Evolutionary conservation across 2,888 invertebrate species (phyloP), one percentile per base, ranked within the genome.

Genomic region (Agrenia bidenticulata): DNA sequence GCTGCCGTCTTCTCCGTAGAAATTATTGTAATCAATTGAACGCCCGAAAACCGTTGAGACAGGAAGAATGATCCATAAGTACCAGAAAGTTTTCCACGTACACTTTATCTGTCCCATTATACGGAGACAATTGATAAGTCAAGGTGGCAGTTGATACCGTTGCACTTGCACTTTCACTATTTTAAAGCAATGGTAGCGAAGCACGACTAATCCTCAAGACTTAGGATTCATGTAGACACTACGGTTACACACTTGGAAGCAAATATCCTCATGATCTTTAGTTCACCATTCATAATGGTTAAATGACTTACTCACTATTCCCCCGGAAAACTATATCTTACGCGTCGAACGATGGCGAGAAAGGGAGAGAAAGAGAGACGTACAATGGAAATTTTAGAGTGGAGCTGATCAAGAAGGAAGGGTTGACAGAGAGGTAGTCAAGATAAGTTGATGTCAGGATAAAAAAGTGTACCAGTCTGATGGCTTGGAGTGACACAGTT

Each of bases 381-480:
- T 32, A 7, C 32, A 11, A 32, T n/a, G n/a, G n/a, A n/a, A 11
- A 32, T 32, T 32, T 32, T 4, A 11, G 11, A 32, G 11, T 32
- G 32, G 32, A 32, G 11, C 32, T 32, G 32, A 11, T 32, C 32
- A 32, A 32, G 32, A 32, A 32, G 32, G 32, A 19, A 45, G 45
- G 45, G 19, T 45, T 45, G 45, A 45, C 45, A 26, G 49, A 57
- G 39, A 9, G n/a, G 54, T 23, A 7, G 42, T 24, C 39, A 17
- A 23, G 50, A 41, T 37, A n/a, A 32, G 61, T 54, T 61, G 54
- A 54, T 42, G 61, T 61, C 61, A 61, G 61, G 61, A 61, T 42
- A 61, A 54, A 54, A 61, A 61, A 49, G 53, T 53, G 42, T 61
- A 53, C 53, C 53, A 60, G 50, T 60, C 42, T 53, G 54, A 53